Percentiles rank a stretch among this genome's conserved stretches.
Conservation (phyloP, 2,888 invertebrate species). For the Drosophila multiciliata region DNA sequence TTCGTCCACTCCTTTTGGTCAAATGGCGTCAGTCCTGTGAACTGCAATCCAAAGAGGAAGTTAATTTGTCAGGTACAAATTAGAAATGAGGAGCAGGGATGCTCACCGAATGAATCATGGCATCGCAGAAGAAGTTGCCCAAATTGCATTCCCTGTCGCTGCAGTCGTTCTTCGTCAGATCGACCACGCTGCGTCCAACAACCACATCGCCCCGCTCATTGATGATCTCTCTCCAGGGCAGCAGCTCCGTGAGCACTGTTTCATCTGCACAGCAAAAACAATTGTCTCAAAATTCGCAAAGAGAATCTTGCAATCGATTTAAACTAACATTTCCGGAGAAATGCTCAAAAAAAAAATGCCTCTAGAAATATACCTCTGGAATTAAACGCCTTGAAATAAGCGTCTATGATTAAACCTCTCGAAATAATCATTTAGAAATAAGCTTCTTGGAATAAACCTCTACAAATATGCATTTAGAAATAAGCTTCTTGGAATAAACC, state of each 20-base stretch:
- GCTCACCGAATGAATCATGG: conserved; percentile 88
- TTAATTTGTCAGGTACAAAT: not conserved
- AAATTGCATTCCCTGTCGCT: conserved; percentile 89
- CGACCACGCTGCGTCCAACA: conserved; percentile 88
- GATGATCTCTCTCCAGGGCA: conserved; percentile 87
- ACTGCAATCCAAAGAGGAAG: conserved; percentile 48
- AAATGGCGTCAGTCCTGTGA: conserved; percentile 75
- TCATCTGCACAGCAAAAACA: conserved; percentile 85
- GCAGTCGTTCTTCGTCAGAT: conserved; percentile 87
- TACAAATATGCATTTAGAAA: not conserved
- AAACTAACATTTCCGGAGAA: not conserved
- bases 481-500: not conserved
- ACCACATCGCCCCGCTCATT: conserved; percentile 86
- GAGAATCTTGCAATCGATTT: not conserved
- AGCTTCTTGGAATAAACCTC: not conserved
- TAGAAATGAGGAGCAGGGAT: not conserved
- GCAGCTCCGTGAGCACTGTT: conserved; percentile 87
- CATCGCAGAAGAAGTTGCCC: conserved; percentile 90
- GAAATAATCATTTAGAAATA: not conserved
- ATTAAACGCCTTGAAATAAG: not conserved
- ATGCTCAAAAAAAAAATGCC: not conserved
- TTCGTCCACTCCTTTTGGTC: conserved; percentile 87
- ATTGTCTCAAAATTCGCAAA: not conserved
- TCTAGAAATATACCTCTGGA: not conserved
- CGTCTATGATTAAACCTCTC: not conserved